Conservation (phyloP, 2,888 invertebrate genomes). For the Conistra vaccinii region DNA sequence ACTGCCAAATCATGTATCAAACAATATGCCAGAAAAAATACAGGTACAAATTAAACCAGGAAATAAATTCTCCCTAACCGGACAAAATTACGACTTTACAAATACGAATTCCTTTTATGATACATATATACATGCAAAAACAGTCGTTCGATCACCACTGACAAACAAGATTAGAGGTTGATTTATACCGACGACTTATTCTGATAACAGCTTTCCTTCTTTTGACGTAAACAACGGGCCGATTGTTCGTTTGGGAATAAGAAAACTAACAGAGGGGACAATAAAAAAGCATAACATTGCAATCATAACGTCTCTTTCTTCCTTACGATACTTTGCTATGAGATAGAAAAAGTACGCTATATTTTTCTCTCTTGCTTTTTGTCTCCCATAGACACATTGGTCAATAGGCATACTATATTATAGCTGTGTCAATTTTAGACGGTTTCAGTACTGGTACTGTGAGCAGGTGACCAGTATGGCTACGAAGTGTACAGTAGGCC, state of each 20-base stretch:
- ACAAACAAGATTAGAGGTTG: constrained; percentile 83
- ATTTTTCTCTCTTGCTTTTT: neutral
- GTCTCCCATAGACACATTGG: neutral
- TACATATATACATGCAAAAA: constrained; percentile 70
- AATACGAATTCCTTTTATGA: constrained; percentile 41
- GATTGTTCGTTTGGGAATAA: constrained; percentile 67
- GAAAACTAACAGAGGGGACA: constrained; percentile 21
- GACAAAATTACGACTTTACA: constrained; percentile 48
- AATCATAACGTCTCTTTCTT: neutral
- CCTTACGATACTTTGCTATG: neutral
- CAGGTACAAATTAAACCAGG: neutral
- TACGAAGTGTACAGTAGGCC: too few species aligned
- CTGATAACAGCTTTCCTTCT: constrained; percentile 82
- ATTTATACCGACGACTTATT: constrained; percentile 82
- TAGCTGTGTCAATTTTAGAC: neutral
- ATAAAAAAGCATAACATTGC: neutral
- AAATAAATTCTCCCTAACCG: constrained; percentile 15
- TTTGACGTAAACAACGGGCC: constrained; percentile 82
- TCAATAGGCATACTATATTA: neutral
- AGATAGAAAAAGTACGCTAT: neutral
- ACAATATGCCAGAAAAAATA: neutral
- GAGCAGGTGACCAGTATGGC: neutral
- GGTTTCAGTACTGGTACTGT: neutral
- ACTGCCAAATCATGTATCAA: neutral
- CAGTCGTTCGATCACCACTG: constrained; percentile 77